Conservation (phyloP, 2,888 invertebrate genomes). For the Tipula unca region DNA sequence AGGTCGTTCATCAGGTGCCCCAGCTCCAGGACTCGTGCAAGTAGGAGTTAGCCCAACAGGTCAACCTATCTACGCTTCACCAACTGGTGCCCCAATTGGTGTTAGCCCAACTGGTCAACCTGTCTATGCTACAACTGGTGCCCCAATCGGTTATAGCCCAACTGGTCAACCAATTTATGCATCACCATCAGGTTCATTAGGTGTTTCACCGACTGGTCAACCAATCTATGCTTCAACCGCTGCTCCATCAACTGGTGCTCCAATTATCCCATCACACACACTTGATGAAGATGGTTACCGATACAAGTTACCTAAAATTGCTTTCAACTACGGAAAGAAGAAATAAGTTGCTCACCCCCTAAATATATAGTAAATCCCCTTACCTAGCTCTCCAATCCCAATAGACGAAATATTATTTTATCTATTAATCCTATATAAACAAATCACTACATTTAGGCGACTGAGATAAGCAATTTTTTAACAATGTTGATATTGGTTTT, state of each 20-base stretch:
- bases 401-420: background rate
- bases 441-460: background rate
- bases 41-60: background rate
- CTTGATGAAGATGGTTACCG: background rate
- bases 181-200: background rate
- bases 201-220: background rate
- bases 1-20: background rate
- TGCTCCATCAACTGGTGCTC: background rate
- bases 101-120: background rate
- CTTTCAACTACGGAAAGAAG: conserved; percentile 9
- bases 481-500: background rate
- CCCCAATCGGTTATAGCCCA: background rate
- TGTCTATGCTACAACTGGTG: background rate
- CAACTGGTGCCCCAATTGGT: background rate
- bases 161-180: background rate
- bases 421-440: background rate
- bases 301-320: conserved; percentile 15
- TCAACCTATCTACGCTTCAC: background rate
- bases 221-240: background rate
- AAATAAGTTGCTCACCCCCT: background rate
- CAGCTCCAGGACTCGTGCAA: background rate
- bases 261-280: conserved; percentile 14
- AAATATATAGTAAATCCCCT: background rate
- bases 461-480: background rate
- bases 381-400: background rate